A percentile compares a stretch with the other conserved stretches of the same genome.
phyloP scores from a whole-genome alignment of 1,140 invertebrate genomes.

The Himalopsyche phryganea region DNA sequence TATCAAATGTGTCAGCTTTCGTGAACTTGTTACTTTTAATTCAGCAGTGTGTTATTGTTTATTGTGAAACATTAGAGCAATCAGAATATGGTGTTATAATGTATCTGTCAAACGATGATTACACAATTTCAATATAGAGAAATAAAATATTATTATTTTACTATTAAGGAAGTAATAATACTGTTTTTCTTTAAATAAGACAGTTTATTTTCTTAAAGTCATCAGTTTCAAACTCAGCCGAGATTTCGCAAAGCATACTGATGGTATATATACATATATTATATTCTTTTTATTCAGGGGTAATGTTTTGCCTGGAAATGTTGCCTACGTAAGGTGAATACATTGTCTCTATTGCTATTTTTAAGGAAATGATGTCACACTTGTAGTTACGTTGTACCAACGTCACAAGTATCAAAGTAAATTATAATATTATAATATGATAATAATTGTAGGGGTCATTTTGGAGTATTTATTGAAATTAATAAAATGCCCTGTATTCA shows the following conservation, averaged over 20 bases:
- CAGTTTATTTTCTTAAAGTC: no score
- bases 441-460: slow-evolving; percentile 35
- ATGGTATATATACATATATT: background rate
- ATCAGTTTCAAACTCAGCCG: no score
- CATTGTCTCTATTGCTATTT: slow-evolving; percentile 34
- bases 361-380: slow-evolving; percentile 33
- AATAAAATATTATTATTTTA: background rate
- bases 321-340: slow-evolving; percentile 31
- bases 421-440: slow-evolving; percentile 35
- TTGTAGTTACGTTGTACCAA: slow-evolving; percentile 37
- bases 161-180: background rate
- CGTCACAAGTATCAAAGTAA: slow-evolving; percentile 36
- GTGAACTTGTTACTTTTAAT: no score
- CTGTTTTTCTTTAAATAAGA: background rate
- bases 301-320: slow-evolving; percentile 17
- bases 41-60: no score
- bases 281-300: slow-evolving; percentile 12
- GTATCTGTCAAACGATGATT: no score
- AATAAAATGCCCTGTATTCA: slow-evolving; percentile 36
- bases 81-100: no score
- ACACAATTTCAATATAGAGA: background rate
- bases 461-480: slow-evolving; percentile 36
- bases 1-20: no score
- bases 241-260: no score
- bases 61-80: no score